Conservation (phyloP, 2,113 vertebrate genomes). For the Microtus oregoni region DNA sequence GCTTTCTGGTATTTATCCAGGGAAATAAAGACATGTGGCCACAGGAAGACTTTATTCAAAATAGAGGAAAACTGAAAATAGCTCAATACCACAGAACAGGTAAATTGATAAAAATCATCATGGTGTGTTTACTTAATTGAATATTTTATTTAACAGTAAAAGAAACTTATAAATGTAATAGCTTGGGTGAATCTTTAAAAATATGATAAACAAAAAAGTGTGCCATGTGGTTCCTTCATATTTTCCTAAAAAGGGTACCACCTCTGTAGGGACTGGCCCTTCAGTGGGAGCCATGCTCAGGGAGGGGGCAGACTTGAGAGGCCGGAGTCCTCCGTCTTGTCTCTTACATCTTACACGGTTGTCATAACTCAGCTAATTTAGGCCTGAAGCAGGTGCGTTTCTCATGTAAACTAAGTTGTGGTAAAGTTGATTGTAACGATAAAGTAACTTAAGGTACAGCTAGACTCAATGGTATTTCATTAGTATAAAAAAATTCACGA, state of each 20-base stretch:
- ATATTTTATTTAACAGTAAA: constrained; percentile 34
- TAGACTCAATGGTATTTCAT: neutral
- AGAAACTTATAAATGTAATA: constrained; percentile 22
- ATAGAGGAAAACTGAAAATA: constrained; percentile 8
- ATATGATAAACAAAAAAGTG: constrained; percentile 29
- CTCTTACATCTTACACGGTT: neutral
- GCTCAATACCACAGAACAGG: neutral
- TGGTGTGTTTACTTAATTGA: neutral
- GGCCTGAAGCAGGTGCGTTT: neutral
- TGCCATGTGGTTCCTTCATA: neutral
- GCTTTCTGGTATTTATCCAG: constrained; percentile 14
- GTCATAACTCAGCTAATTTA: neutral
- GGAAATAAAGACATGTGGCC: constrained; percentile 40
- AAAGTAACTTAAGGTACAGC: neutral
- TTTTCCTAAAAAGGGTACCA: neutral
- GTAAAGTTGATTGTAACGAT: constrained; percentile 27
- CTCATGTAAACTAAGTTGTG: neutral
- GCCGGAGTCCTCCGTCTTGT: neutral
- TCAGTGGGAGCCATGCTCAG: neutral
- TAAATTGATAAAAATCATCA: neutral
- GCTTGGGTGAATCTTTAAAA: constrained; percentile 39
- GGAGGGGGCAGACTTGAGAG: neutral
- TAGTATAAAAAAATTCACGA: constrained; percentile 8
- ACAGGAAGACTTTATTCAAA: constrained; percentile 51
- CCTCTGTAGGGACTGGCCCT: neutral